Base-by-base conservation (phyloP, 2,888 invertebrate species). In the Ophion obscuratus region DNA sequence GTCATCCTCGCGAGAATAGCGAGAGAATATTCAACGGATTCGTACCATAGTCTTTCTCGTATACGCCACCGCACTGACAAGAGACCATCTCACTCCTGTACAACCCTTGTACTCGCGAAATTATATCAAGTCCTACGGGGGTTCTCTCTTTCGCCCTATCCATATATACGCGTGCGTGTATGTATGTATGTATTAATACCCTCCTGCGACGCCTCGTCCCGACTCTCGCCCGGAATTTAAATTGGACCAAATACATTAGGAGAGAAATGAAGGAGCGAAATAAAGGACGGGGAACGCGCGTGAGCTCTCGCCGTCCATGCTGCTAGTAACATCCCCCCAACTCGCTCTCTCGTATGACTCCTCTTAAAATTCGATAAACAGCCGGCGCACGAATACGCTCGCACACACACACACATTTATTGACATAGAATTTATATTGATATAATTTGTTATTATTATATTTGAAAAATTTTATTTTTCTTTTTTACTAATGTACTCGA, bases 101-200 rank as follows among this genome's bases (percentile, higher is more conserved):
- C 83, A 66, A 75, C 70, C 77, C 90, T 91, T 89, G 88, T 91
- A 90, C 84, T 87, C 74, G 59, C 88, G 78, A 87, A 89, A 92
- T 92, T 90, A 91, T 91, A 91, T 92, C 90, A 92, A 90, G 90
- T 90, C 88, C 90, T 89, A 89, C 85, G 88, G 84, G 88, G 70
- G 27, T 87, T 86, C 86, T 83, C 86, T 84, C 76, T 82, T 74
- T 66, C 67, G 59, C 62, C 11, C 11, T n/a, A 27, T 59, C 20
- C 20, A 31, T 68, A 24, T 57, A 40, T 57, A 67, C 59, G 7
- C 40, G 9, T 36, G 40, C 17, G 27, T 67, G 6, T 20, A 44
- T 11, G 31, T 66, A 66, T 31, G 61, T 36, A 76, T 20, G 31
- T 75, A 75, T 62, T 71, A 27, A 81, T 75, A 80, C 68, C 71